Base-by-base conservation (phyloP, 2,888 invertebrate species). In the Sacculina carcini region DNA sequence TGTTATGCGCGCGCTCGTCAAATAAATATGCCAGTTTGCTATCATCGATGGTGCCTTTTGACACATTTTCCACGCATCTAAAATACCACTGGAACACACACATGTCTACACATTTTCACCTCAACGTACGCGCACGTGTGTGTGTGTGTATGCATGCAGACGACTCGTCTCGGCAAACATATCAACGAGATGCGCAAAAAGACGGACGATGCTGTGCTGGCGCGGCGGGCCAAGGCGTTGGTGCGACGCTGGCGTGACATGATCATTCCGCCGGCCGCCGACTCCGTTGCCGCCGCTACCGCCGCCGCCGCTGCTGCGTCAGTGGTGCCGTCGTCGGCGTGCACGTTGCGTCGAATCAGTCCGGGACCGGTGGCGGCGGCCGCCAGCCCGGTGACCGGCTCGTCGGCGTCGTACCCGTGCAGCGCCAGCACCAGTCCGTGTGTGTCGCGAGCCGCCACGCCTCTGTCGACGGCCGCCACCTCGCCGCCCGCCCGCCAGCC, bases 241-340 rank as follows among this genome's bases (percentile, higher is more conserved):
- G 78, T 92, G 52, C 85, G 86, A 62, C 74, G 79, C 68, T 92
- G 92, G 92, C 77, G 90, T 60, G 80, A 80, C 68, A 76, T 84
- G 68, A 77, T 89, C 34, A 39, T 55, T 16, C 42, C 42, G 7
- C 23, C 21, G 26, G 16, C 26, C 26, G 4, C 19, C 9, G 38
- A 26, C 26, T 5, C 42, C 16, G 34, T 48, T 28, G 10, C 32
- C 21, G 23, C 49, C 39, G 21, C 34, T 48, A 38, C 52, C 48
- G 39, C 49, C 34, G 24, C 16, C 32, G n/a, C n/a, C n/a, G n/a
- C n/a, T n/a, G n/a, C n/a, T n/a, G n/a, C n/a, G n/a, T n/a, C n/a
- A n/a, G n/a, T n/a, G n/a, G n/a, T n/a, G n/a, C n/a, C n/a, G n/a
- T n/a, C n/a, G n/a, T n/a, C n/a, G 40, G 51, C 53, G 26, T 53